phyloP scores from a whole-genome alignment of 2,113 vertebrate species.

The Channa argus region DNA sequence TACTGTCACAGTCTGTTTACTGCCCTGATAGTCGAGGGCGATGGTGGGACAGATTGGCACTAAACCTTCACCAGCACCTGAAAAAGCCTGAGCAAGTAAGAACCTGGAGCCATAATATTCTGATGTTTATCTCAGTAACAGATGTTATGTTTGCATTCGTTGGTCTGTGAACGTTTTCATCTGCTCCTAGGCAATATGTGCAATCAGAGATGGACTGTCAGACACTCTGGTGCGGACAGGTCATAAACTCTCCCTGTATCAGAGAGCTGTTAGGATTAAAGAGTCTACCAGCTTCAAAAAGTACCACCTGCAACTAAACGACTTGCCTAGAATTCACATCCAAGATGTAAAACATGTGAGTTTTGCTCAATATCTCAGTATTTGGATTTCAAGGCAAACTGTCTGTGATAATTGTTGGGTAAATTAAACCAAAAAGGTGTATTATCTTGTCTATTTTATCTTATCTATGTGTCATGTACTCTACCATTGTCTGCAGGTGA shows the following conservation, averaged over 20 bases:
- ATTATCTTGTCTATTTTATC: background rate
- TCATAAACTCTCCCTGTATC: slow-evolving; percentile 89
- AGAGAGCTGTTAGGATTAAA: slow-evolving; percentile 89
- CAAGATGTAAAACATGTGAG: slow-evolving; percentile 91
- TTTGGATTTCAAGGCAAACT: background rate
- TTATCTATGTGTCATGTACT: background rate
- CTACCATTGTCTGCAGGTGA: slow-evolving; percentile 83
- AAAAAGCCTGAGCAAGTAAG: slow-evolving; percentile 87
- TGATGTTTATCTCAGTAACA: background rate
- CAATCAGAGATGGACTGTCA: slow-evolving; percentile 86
- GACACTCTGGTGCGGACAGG: slow-evolving; percentile 90
- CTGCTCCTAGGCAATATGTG: slow-evolving; percentile 83
- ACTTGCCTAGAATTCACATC: slow-evolving; percentile 84
- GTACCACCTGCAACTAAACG: slow-evolving; percentile 77
- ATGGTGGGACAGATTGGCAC: slow-evolving; percentile 96
- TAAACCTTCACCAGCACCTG: slow-evolving; percentile 96
- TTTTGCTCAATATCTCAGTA: background rate
- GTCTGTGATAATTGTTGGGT: background rate
- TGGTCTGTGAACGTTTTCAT: background rate
- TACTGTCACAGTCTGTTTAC: slow-evolving; percentile 88
- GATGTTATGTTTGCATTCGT: background rate
- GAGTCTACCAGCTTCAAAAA: slow-evolving; percentile 87
- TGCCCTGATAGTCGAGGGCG: slow-evolving; percentile 92
- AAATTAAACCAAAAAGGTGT: slow-evolving; percentile 1
- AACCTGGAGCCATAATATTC: slow-evolving; percentile 7